Evolutionary conservation across 1,140 invertebrate species (phyloP).

Genomic region (Anthonomus grandis): DNA sequence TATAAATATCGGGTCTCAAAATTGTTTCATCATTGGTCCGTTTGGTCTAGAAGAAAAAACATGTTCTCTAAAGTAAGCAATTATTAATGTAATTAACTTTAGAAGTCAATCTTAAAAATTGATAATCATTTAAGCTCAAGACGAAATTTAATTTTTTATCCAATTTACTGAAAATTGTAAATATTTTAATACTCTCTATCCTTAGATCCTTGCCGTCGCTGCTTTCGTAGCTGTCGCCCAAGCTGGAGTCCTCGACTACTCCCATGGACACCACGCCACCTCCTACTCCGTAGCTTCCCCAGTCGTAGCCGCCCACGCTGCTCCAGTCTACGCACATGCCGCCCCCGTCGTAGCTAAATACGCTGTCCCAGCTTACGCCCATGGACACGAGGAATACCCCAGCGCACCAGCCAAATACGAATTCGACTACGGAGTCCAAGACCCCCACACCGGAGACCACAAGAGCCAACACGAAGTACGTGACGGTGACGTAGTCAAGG

Average conservation of each 20-base stretch:
- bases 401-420: constrained; percentile 56
- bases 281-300: background rate
- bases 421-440: constrained; percentile 52
- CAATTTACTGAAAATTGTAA: too few species aligned
- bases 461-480: constrained; percentile 51
- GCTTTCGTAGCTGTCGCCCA: constrained; percentile 11
- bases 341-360: background rate
- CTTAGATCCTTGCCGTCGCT: too few species aligned
- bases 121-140: too few species aligned
- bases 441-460: constrained; percentile 52
- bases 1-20: too few species aligned
- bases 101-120: too few species aligned
- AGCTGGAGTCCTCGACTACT: constrained; percentile 7
- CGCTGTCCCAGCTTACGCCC: background rate
- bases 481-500: constrained; percentile 50
- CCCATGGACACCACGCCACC: background rate
- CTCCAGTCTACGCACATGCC: background rate
- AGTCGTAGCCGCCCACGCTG: background rate
- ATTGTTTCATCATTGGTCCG: too few species aligned
- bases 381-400: constrained; percentile 33
- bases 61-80: too few species aligned
- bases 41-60: too few species aligned
- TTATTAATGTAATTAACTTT: too few species aligned
- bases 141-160: too few species aligned
- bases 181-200: too few species aligned